Evolutionary conservation across 1,140 invertebrate species (phyloP), one percentile per base, ranked within the genome.

Genomic region (Zophobas morio): DNA sequence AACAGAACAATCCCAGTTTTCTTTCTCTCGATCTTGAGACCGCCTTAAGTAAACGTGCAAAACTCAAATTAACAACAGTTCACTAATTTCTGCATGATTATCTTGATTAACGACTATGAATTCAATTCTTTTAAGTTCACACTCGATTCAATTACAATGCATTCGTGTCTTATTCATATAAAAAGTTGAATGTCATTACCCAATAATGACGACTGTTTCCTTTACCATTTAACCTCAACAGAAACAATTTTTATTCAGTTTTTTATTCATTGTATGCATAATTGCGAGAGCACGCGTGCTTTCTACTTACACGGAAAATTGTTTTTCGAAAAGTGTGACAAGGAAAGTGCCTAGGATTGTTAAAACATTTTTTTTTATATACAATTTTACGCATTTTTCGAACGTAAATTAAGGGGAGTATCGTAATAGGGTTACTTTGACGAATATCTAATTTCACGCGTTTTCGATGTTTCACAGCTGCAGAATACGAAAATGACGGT

Each of bases 151-250:
- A 51, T 51, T 51, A 66, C 60, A 66, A 66, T 66, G 60, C 60
- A 66, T 66, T 66, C 60, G 60, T 66, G 60, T 66, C 39, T 66
- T 51, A 20, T 8, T 46, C 35, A 2, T 35, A 20, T 33, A 34
- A 57, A 57, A 57, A 4, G 54, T 42, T 66, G 60, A 66, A 66
- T 66, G 39, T 66, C 60, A 66, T 66, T 66, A 66, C 37, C 37
- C 8, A 66, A 66, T 66, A 66, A 66, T 66, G 39, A 20, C 36
- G 42, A 36, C 6, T 60, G 36, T 66, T 66, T 42, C 60, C 39
- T 66, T 66, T 66, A 42, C n/a, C 60, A 42, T 66, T 66, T 66
- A 66, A 66, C 60, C 60, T 66, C 60, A 42, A 40, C 60, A 42
- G 42, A 42, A 40, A 66, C 37, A 42, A 42, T 66, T 66, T 66